Evolutionary conservation across 1,140 invertebrate species (phyloP).

Genomic region (Daktulosphaira vitifoliae): DNA sequence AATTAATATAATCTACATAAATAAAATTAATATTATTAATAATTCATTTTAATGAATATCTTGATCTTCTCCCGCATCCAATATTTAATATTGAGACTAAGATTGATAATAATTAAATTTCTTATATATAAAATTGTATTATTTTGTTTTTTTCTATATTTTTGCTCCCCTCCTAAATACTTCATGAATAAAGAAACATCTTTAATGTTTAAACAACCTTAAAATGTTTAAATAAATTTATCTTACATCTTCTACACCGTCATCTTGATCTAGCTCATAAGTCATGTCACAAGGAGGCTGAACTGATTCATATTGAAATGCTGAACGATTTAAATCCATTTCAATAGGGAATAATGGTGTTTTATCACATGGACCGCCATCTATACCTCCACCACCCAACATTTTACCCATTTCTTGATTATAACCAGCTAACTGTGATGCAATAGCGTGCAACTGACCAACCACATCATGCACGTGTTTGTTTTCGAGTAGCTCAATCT

Average conservation of each 20-base stretch:
- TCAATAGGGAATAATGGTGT: constrained; percentile 89
- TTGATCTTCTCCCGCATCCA: no score
- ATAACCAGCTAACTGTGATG: constrained; percentile 59
- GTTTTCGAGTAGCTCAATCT: constrained; percentile 92
- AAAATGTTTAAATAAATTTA: background rate
- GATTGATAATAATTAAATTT: no score
- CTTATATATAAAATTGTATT: no score
- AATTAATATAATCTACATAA: no score
- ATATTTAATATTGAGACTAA: no score
- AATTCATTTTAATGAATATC: no score
- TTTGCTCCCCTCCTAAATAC: no score
- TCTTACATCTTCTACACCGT: constrained; percentile 3
- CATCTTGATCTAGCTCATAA: background rate
- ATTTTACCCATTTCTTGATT: constrained; percentile 46
- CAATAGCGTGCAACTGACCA: constrained; percentile 34
- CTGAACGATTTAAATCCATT: constrained; percentile 83
- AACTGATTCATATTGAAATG: constrained; percentile 72
- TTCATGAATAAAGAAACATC: no score
- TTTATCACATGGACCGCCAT: constrained; percentile 51
- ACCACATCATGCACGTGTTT: constrained; percentile 66
- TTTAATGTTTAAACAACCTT: no score
- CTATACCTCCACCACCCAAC: constrained; percentile 47
- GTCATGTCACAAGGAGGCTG: background rate
- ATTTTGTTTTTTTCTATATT: no score
- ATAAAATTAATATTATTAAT: no score